These are phyloP conservation scores for Troides helena DNA, from an alignment of 2,888 invertebrate genomes.

Conservation along the genomic window DNA sequence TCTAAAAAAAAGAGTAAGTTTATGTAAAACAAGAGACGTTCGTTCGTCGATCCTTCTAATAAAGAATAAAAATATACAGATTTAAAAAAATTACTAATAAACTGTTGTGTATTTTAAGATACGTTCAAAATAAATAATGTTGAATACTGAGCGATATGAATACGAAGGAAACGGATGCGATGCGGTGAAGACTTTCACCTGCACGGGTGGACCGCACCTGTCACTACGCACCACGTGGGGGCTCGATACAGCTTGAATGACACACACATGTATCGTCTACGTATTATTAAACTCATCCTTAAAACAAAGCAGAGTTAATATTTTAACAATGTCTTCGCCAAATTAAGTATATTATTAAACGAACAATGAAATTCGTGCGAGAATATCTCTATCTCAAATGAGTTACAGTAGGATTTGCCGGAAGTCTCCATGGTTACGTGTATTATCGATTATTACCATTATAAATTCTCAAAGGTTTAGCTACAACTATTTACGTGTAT, in stretches of 20 bases:
- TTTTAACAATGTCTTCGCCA: neutral
- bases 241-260: constrained; percentile 8
- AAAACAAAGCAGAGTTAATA: neutral
- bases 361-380: neutral
- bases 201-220: constrained; percentile 51
- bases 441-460: no score
- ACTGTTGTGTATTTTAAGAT: neutral
- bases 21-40: no score
- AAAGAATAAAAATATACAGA: neutral
- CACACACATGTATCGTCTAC: neutral
- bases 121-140: neutral
- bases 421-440: no score
- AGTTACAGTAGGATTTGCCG: no score
- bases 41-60: neutral
- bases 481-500: no score
- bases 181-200: constrained; percentile 64
- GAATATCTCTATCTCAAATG: neutral
- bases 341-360: neutral
- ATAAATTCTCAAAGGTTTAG: no score
- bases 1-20: no score
- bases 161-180: constrained; percentile 62
- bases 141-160: constrained; percentile 15
- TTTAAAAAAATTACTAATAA: neutral
- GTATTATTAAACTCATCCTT: neutral
- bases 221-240: constrained; percentile 35